Evolutionary conservation across 1,140 invertebrate genomes (phyloP).

Genomic region (Dolichoris vasculosae): DNA sequence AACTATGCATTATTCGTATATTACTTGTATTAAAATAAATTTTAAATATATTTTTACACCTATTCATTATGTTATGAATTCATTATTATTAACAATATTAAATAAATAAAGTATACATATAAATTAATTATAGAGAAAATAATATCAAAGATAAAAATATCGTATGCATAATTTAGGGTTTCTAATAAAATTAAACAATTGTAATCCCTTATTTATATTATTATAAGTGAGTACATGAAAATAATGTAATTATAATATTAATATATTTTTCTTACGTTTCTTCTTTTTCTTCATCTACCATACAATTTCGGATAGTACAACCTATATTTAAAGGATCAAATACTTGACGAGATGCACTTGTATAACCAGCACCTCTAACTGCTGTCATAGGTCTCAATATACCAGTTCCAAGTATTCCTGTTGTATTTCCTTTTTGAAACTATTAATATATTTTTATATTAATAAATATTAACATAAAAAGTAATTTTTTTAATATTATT

Average conservation of each 20-base stretch:
- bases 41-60: no score
- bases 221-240: no score
- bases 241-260: neutral
- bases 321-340: slow-evolving; percentile 89
- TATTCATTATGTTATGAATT: no score
- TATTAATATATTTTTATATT: slow-evolving; percentile 39
- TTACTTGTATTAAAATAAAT: no score
- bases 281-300: slow-evolving; percentile 82
- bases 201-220: no score
- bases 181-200: no score
- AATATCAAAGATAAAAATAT: no score
- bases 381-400: slow-evolving; percentile 91
- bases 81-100: no score
- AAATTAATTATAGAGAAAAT: no score
- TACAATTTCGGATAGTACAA: slow-evolving; percentile 71
- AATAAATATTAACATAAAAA: neutral
- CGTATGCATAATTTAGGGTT: no score
- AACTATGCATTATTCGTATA: no score
- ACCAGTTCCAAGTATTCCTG: slow-evolving; percentile 62
- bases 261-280: slow-evolving; percentile 78
- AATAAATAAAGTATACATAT: no score
- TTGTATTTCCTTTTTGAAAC: slow-evolving; percentile 67
- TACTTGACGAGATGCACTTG: slow-evolving; percentile 80
- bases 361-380: slow-evolving; percentile 95
- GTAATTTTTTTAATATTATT: neutral